Conservation (phyloP, 1,140 invertebrate species). For the Orius insidiosus region DNA sequence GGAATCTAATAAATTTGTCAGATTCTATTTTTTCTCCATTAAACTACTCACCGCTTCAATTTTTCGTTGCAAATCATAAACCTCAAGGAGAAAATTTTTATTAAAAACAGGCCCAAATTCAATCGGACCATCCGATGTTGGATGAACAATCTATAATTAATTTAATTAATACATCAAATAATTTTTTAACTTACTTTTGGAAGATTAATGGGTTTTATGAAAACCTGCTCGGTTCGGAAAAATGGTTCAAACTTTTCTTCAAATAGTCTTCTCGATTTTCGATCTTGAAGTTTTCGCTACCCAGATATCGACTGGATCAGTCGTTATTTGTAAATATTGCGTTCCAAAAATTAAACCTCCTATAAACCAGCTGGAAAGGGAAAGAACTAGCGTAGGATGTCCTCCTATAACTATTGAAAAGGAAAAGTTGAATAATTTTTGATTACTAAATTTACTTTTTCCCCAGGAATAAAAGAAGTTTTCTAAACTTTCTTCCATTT, state of each 20-base stretch:
- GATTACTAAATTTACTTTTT: background rate
- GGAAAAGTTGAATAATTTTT: background rate
- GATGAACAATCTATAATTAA: slow-evolving; percentile 31
- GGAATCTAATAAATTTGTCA: slow-evolving; percentile 13
- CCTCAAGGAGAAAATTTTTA: slow-evolving; percentile 51
- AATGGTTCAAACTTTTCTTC: slow-evolving; percentile 89
- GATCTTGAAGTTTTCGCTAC: slow-evolving; percentile 72
- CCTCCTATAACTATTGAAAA: slow-evolving; percentile 53
- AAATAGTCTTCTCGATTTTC: slow-evolving; percentile 68
- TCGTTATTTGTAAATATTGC: slow-evolving; percentile 52
- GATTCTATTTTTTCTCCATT: too few relatives aligned
- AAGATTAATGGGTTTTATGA: slow-evolving; percentile 49
- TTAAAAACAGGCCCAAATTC: slow-evolving; percentile 76
- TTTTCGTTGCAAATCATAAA: slow-evolving; percentile 57
- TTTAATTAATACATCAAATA: background rate
- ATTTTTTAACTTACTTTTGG: slow-evolving; percentile 25
- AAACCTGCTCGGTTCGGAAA: slow-evolving; percentile 81
- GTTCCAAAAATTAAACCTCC: slow-evolving; percentile 43
- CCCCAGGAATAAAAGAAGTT: background rate
- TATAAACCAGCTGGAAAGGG: slow-evolving; percentile 43
- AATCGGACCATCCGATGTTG: slow-evolving; percentile 39
- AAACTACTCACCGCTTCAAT: slow-evolving; percentile 44
- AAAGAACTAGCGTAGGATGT: slow-evolving; percentile 57
- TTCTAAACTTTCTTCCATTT: background rate
- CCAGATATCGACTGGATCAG: slow-evolving; percentile 94